phyloP scores from a whole-genome alignment of 2,888 invertebrate species.

The Caenorhabditis plicata region DNA sequence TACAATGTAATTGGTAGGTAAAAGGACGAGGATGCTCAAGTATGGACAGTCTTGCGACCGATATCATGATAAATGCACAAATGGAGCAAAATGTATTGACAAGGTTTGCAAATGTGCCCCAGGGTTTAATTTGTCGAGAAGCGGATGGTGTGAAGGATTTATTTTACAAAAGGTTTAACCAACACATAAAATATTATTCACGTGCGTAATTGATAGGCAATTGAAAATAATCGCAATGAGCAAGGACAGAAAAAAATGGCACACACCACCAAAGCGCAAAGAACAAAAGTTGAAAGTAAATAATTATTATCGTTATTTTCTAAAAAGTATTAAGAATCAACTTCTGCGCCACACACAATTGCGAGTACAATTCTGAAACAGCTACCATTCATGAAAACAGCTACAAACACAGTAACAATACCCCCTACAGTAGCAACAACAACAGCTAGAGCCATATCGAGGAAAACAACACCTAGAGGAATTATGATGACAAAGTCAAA shows the following conservation, averaged over 20 bases:
- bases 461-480: too few relatives aligned
- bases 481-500: too few relatives aligned
- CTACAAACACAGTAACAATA: too few relatives aligned
- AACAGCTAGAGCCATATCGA: too few relatives aligned
- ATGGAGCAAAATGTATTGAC: slow-evolving; percentile 51
- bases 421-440: too few relatives aligned
- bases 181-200: neutral
- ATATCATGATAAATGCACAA: slow-evolving; percentile 38
- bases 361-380: too few relatives aligned
- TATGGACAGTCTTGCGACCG: slow-evolving; percentile 46
- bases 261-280: slow-evolving; percentile 14
- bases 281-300: slow-evolving; percentile 13
- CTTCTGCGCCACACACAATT: neutral
- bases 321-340: neutral
- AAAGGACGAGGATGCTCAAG: slow-evolving; percentile 28
- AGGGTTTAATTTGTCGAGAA: slow-evolving; percentile 37
- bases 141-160: slow-evolving; percentile 43
- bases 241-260: neutral
- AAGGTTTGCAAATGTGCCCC: slow-evolving; percentile 51
- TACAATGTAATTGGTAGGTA: too few relatives aligned
- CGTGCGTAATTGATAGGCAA: slow-evolving; percentile 3
- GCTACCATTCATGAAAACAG: too few relatives aligned
- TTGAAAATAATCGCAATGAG: slow-evolving; percentile 14
- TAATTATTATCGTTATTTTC: neutral
- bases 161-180: slow-evolving; percentile 15